A percentile compares a stretch with the other conserved stretches of the same genome.
These are phyloP conservation scores for Daktulosphaira vitifoliae DNA, from an alignment of 1,140 invertebrate species.

Conservation along the genomic window DNA sequence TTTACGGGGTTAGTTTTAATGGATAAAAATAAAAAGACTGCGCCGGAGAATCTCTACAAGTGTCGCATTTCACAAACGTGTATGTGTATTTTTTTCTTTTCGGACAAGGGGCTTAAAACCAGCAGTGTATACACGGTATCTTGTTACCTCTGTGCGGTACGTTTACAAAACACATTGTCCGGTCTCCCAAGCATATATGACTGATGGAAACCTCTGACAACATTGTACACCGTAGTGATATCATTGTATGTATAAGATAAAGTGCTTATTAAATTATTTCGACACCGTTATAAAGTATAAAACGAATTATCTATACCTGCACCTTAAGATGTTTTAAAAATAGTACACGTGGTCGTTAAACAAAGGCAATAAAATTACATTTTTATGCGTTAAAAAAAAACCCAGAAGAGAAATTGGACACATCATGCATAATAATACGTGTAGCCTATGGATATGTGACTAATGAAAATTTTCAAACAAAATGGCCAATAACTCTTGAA, in stretches of 20 bases:
- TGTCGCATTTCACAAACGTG: constrained; percentile 3
- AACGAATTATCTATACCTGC: too few relatives aligned
- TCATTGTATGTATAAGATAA: not conserved
- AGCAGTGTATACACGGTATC: not conserved
- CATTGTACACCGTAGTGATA: not conserved
- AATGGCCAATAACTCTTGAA: too few relatives aligned
- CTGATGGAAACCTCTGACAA: too few relatives aligned
- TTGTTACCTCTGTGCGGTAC: not conserved
- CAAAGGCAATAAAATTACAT: too few relatives aligned
- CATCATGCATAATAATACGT: too few relatives aligned
- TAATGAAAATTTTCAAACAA: too few relatives aligned
- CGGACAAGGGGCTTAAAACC: constrained; percentile 14
- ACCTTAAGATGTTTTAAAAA: too few relatives aligned
- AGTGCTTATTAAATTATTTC: constrained; percentile 14
- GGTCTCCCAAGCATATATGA: not conserved
- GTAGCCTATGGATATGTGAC: too few relatives aligned
- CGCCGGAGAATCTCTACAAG: constrained; percentile 16
- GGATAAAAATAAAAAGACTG: constrained; percentile 5
- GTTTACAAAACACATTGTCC: not conserved
- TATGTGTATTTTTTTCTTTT: not conserved
- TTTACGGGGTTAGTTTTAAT: not conserved
- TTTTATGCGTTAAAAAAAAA: too few relatives aligned
- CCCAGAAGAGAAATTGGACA: too few relatives aligned
- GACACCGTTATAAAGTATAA: not conserved
- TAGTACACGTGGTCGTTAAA: too few relatives aligned